These are phyloP conservation scores for Syngnathus rostellatus DNA, from an alignment of 2,797 vertebrate species.

Conservation along the genomic window DNA sequence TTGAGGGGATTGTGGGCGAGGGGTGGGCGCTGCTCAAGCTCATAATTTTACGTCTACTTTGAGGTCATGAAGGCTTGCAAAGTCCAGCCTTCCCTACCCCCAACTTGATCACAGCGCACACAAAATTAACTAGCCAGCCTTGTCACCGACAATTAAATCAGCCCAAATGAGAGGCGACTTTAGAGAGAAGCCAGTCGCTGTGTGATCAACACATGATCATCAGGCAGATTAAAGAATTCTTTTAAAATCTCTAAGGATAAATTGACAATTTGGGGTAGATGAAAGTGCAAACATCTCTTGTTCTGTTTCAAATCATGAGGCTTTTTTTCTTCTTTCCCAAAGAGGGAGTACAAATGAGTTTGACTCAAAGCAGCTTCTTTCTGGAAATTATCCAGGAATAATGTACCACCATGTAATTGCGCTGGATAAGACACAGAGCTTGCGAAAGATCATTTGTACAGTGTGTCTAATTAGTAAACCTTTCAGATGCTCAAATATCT, in stretches of 20 bases:
- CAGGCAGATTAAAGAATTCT: conserved; percentile 31
- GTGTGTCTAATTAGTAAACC: conserved; percentile 77
- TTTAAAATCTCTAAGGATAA: conserved; percentile 20
- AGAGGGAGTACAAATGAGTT: conserved; percentile 58
- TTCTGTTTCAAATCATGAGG: conserved; percentile 26
- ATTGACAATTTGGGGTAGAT: conserved; percentile 28
- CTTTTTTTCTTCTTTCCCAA: conserved; percentile 29
- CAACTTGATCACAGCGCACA: conserved; percentile 36
- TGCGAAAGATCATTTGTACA: conserved; percentile 77
- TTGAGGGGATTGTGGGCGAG: conserved; percentile 41
- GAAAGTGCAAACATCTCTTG: conserved; percentile 17
- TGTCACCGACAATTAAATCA: conserved; percentile 64
- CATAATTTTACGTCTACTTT: conserved; percentile 50
- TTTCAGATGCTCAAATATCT: conserved; percentile 70
- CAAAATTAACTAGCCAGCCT: conserved; percentile 59
- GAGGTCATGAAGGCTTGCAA: conserved; percentile 50
- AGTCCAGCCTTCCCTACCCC: conserved; percentile 21
- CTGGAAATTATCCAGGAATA: conserved; percentile 77
- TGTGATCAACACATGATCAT: conserved; percentile 38
- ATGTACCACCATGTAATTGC: conserved; percentile 75
- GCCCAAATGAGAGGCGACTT: conserved; percentile 49
- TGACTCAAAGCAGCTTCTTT: conserved; percentile 70
- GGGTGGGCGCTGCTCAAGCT: conserved; percentile 28
- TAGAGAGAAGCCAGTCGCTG: conserved; percentile 32
- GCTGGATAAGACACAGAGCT: conserved; percentile 72